Percentiles rank a stretch among this genome's conserved stretches.
These are phyloP conservation scores for Drosophila tristis DNA, from an alignment of 1,140 invertebrate species.

Conservation along the genomic window DNA sequence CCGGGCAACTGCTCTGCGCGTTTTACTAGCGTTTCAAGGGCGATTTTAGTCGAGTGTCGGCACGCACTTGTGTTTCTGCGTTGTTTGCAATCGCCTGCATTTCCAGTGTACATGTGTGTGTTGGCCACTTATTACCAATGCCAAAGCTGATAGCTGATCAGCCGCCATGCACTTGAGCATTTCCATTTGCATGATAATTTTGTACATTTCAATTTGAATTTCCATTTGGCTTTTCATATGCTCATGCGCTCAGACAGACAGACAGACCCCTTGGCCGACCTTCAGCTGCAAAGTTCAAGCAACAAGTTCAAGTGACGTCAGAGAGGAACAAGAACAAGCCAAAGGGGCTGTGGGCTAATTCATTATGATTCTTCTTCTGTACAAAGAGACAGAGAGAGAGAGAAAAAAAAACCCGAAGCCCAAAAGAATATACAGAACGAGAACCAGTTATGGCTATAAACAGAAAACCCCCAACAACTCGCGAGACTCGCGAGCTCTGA, in stretches of 20 bases:
- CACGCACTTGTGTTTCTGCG: neutral
- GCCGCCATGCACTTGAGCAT: neutral
- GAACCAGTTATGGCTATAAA: conserved; percentile 51
- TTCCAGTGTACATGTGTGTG: neutral
- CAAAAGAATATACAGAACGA: conserved; percentile 2
- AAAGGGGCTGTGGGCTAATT: neutral
- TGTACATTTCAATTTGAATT: conserved; percentile 31
- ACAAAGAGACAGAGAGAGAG: no score
- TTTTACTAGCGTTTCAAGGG: conserved; percentile 28
- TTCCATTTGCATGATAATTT: conserved; percentile 11
- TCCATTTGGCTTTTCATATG: conserved; percentile 19
- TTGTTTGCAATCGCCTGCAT: neutral
- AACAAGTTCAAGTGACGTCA: conserved; percentile 70
- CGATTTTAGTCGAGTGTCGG: conserved; percentile 16
- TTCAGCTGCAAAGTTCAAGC: conserved; percentile 67
- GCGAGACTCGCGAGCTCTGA: neutral
- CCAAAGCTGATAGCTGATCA: neutral
- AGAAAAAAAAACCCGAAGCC: neutral
- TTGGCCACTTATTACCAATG: conserved; percentile 6
- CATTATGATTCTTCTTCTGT: no score
- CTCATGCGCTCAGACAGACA: neutral
- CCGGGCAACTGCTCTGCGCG: neutral
- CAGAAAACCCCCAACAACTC: neutral
- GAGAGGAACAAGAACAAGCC: conserved; percentile 11
- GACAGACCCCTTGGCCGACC: conserved; percentile 6